Conservation (phyloP, 2,888 invertebrate genomes). For the Xanthia icteritia region DNA sequence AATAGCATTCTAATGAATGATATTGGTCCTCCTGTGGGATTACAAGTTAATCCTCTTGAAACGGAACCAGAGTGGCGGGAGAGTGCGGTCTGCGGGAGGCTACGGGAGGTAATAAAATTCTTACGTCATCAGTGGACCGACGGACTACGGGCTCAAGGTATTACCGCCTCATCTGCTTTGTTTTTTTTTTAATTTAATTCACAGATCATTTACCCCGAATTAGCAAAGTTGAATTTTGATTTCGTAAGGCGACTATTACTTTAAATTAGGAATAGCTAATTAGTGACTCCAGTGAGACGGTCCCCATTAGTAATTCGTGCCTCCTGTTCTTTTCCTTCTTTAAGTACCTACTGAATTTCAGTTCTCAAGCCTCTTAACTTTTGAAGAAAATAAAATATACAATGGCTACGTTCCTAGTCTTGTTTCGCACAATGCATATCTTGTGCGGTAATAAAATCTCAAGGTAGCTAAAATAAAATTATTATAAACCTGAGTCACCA, state of each 20-base stretch:
- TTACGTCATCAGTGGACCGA: constrained; percentile 83
- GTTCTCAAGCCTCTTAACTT: constrained; percentile 1
- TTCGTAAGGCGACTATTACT: constrained; percentile 46
- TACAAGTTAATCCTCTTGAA: constrained; percentile 89
- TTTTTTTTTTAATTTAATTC: constrained; percentile 71
- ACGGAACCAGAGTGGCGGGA: constrained; percentile 75
- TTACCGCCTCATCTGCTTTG: constrained; percentile 80
- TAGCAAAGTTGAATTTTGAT: constrained; percentile 64
- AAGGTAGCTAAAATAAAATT: constrained; percentile 63
- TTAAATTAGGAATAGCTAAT: constrained; percentile 59
- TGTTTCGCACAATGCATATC: constrained; percentile 35
- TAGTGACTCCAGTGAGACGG: constrained; percentile 30
- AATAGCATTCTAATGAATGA: constrained; percentile 89
- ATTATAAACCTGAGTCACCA: constrained; percentile 61
- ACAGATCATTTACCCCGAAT: constrained; percentile 73
- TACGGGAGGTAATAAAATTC: constrained; percentile 84
- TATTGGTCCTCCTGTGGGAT: constrained; percentile 88
- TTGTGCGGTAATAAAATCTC: constrained; percentile 44
- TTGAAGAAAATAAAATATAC: constrained; percentile 19
- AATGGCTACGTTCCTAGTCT: not conserved
- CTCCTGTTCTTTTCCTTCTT: not conserved
- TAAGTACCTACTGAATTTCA: constrained; percentile 13
- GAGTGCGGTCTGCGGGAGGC: constrained; percentile 66
- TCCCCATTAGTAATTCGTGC: not conserved
- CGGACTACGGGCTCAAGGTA: constrained; percentile 76